Base-by-base conservation (phyloP, 37 sponge, comb jelly and placozoan species). In the Halisarca cf. caerulea region DNA sequence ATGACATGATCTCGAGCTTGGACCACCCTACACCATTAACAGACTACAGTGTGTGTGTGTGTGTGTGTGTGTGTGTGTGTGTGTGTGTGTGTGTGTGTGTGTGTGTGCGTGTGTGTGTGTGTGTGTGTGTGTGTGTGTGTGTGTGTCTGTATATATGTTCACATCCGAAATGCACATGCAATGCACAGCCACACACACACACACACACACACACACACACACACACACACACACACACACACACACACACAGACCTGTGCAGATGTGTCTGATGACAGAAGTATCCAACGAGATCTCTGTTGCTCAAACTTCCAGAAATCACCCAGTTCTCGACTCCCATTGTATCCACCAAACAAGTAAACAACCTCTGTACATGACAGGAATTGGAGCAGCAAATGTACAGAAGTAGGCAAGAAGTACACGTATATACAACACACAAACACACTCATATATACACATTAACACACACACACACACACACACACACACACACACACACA, bases 271-370 rank as follows among this genome's bases (percentile, higher is more conserved):
- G 59, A 28, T 24, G 83, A 90, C 23, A 97, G 66, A 40, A 89
- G 87, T 36, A 45, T 57, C 97, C 97, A 97, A 0, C 18, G 27
- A 3, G 58, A 35, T 9, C 36, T 42, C 20, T 57, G 34, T 74
- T 86, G 69, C 44, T 82, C 45, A 73, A 77, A 97, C 40, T 37
- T 58, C 97, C 97, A 97, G 23, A 97, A 80, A 66, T 97, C 98
- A 68, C 79, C 80, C 23, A 97, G 79, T 37, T 94, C 95, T 14
- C 83, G 83, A 34, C n/a, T 70, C 2, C 98, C 98, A 55, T 95
- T 91, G 92, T 91, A 97, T 1, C 98, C 98, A 36, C 98, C 98
- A 81, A 92, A 87, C 64, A 97, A 24, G 69, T 94, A 94, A 0
- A 97, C 21, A 11, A 83, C 47, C n/a, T 81, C 87, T 85, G 32